Evolutionary conservation across 2,888 invertebrate genomes (phyloP).

Genomic region (Neoitamus cyanurus): DNA sequence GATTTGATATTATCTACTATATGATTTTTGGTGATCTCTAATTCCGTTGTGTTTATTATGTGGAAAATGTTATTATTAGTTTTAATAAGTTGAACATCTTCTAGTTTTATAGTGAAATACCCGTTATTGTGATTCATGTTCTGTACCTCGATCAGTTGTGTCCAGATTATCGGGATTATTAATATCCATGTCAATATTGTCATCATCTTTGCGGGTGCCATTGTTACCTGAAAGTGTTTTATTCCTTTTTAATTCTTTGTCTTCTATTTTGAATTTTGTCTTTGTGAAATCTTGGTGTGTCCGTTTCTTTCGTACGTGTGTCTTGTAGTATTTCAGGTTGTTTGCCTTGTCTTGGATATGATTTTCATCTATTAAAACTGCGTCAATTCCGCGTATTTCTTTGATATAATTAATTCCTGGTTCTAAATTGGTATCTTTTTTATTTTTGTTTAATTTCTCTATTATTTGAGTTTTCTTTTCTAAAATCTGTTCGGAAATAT

Average conservation of each 20-base stretch:
- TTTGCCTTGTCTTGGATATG: no score
- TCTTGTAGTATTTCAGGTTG: slow-evolving; percentile 16
- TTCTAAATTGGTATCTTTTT: background rate
- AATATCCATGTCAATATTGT: background rate
- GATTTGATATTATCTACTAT: background rate
- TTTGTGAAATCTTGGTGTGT: background rate
- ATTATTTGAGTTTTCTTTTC: background rate
- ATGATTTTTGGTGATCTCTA: background rate
- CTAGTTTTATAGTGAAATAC: background rate
- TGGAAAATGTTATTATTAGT: background rate
- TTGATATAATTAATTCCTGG: background rate
- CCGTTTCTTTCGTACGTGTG: background rate
- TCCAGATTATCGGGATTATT: background rate
- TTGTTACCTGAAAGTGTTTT: background rate
- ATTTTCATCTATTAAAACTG: background rate
- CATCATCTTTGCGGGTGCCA: background rate
- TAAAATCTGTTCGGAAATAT: background rate
- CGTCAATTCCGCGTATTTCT: background rate
- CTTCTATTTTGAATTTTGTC: background rate
- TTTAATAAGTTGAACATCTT: background rate
- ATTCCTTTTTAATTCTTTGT: background rate
- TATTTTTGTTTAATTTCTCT: background rate
- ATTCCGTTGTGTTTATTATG: slow-evolving; percentile 3
- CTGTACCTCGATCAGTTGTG: background rate
- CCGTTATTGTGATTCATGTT: background rate